Base-by-base conservation (phyloP, 64 coral and sea anemone species). In the Acropora yongei region DNA sequence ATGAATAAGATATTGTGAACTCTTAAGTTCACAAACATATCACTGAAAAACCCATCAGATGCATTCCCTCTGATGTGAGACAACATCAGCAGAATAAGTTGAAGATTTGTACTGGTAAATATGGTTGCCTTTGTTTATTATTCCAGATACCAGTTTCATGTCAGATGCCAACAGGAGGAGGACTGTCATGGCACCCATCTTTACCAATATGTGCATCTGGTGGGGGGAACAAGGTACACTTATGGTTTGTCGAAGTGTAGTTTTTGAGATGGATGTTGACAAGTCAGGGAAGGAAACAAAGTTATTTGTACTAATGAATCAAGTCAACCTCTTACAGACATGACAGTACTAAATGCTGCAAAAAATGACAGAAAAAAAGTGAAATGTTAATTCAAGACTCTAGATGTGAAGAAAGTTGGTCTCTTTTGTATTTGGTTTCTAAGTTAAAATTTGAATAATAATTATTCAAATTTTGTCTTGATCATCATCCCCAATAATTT, bases 211-310 rank as follows among this genome's bases (percentile, higher is more conserved):
- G 94, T 77, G 97, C 97, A 8, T 83, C 94, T 71, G 97, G 94
- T 50, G 97, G 82, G 45, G 97, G 96, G 41, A 88, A 93, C 80
- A 90, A 79, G 6, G 89, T 99, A 5, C 91, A 94, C 11, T 89
- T 99, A 10, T 99, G 97, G 97, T 89, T 87, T 58, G 68, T 99
- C 41, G 97, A 99, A 92, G 30, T 99, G 63, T 99, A 98, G 76
- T 10, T 13, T 30, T 30, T 50, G 13, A 47, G 45, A 5, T 67
- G 44, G 41, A 14, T 0, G 1, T 72, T 2, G 14, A 7, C 45
- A 13, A 18, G 44, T 13, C 41, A 51, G 46, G 40, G 14, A 45
- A 65, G 3, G 55, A 20, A 44, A 19, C 41, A 80, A 6, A 4
- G 3, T 66, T 9, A 13, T 71, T 71, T 2, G 18, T 8, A 71